phyloP scores from a whole-genome alignment of 2,888 invertebrate species.

The Synanthedon vespiformis region DNA sequence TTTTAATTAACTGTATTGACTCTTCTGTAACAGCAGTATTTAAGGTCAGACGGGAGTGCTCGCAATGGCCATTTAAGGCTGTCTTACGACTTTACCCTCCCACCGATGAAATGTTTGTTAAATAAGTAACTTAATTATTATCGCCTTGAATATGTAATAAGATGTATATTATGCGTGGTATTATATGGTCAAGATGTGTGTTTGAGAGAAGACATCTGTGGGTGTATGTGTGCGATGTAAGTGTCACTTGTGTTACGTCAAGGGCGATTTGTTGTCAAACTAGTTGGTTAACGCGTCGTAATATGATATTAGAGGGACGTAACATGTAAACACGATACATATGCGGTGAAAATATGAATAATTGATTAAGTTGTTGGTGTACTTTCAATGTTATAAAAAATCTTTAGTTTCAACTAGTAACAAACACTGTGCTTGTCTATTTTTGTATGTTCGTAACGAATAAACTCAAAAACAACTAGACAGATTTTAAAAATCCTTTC shows the following conservation, averaged over 20 bases:
- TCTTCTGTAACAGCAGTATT: constrained; percentile 6
- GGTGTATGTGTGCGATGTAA: constrained; percentile 45
- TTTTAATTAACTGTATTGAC: too few species aligned
- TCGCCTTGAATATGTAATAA: too few species aligned
- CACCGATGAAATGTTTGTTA: constrained; percentile 25
- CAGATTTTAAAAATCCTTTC: too few species aligned
- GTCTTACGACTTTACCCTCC: constrained; percentile 21
- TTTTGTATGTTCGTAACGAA: too few species aligned
- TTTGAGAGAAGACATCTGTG: constrained; percentile 43
- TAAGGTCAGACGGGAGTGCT: neutral
- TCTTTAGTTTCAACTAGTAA: too few species aligned
- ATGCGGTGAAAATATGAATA: too few species aligned
- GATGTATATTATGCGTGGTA: too few species aligned
- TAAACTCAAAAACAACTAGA: too few species aligned
- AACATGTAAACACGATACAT: neutral
- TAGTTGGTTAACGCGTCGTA: constrained; percentile 31
- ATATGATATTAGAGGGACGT: constrained; percentile 12
- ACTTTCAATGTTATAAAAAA: too few species aligned
- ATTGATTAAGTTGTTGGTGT: too few species aligned
- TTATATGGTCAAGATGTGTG: constrained; percentile 25
- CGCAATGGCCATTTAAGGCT: constrained; percentile 11
- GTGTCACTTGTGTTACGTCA: constrained; percentile 40
- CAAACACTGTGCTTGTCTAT: too few species aligned
- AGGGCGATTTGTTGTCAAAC: constrained; percentile 46
- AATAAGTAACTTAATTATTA: constrained; percentile 25